phyloP scores from a whole-genome alignment of 2,797 vertebrate species.

The Numenius phaeopus region DNA sequence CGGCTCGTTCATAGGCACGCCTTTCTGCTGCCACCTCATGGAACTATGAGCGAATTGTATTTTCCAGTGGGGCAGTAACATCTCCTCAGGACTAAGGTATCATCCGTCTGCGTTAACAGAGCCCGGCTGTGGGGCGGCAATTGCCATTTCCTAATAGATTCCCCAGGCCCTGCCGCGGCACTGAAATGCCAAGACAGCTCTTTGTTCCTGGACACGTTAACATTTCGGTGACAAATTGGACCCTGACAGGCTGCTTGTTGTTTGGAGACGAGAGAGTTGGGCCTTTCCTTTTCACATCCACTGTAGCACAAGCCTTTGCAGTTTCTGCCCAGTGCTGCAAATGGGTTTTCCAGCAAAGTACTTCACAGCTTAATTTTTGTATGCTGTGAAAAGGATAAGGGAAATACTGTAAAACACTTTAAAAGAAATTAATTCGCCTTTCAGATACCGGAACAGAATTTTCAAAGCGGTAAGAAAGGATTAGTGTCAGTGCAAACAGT shows the following conservation, averaged over 20 bases:
- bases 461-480: neutral
- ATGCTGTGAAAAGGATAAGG: neutral
- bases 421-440: constrained; percentile 62
- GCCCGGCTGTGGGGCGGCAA: neutral
- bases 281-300: neutral
- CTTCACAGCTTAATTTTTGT: constrained; percentile 24
- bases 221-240: neutral
- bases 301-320: constrained; percentile 8
- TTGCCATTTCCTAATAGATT: neutral
- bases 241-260: neutral
- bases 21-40: constrained; percentile 75
- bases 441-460: constrained; percentile 15
- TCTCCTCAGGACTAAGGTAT: neutral
- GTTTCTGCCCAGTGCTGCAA: neutral
- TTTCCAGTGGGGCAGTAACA: neutral
- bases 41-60: neutral
- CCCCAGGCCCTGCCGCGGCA: neutral
- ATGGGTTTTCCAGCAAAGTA: neutral
- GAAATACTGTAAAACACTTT: constrained; percentile 8
- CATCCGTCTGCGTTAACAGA: neutral
- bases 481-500: constrained; percentile 16
- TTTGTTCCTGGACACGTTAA: neutral
- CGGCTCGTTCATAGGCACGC: neutral
- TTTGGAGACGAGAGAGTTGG: neutral
- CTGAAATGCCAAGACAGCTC: neutral